Evolutionary conservation across 2,888 invertebrate species (phyloP), one percentile per base, ranked within the genome.

Genomic region (Corythucha ciliata): DNA sequence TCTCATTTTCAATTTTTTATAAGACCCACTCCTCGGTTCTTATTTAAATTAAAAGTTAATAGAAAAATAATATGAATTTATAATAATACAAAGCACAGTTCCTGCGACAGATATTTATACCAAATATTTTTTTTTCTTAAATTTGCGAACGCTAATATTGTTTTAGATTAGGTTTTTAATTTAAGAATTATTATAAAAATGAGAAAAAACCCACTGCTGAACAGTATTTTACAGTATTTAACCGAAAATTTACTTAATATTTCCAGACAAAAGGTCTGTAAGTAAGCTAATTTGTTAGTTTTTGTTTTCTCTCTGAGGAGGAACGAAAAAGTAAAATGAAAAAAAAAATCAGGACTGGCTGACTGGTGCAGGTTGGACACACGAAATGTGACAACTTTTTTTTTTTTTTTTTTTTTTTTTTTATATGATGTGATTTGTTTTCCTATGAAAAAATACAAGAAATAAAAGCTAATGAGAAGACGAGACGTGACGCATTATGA

Each of bases 171-270:
- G 54, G 49, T 57, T 55, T 54, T 52, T 52, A 41, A 36, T 54
- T 48, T 40, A 10, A 50, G 42, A 44, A 50, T 34, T 34, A 32
- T 49, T 48, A 45, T 46, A 42, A 39, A n/a, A 12, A 40, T 36
- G 33, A 33, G 45, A 2, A 14, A 32, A 45, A 36, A 32, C 48
- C 18, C 12, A 20, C 25, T 16, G 49, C 25, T 41, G 49, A 33
- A 8, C 60, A 60, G 60, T 60, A 60, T 58, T 58, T 56, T 54
- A 51, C 60, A 60, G 60, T 60, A 60, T 60, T 60, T 56, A 49
- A 41, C 10, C n/a, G n/a, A 29, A 29, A 10, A 29, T 29, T n/a
- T 10, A 29, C 8, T 10, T n/a, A 29, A 29, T 10, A 10, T 29
- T n/a, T 29, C 29, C 10, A 29, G 29, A 10, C 10, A 29, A 29